A percentile compares a stretch with the other conserved stretches of the same genome.
Conservation (phyloP, 2,113 vertebrate genomes). For the Catharus minimus region DNA sequence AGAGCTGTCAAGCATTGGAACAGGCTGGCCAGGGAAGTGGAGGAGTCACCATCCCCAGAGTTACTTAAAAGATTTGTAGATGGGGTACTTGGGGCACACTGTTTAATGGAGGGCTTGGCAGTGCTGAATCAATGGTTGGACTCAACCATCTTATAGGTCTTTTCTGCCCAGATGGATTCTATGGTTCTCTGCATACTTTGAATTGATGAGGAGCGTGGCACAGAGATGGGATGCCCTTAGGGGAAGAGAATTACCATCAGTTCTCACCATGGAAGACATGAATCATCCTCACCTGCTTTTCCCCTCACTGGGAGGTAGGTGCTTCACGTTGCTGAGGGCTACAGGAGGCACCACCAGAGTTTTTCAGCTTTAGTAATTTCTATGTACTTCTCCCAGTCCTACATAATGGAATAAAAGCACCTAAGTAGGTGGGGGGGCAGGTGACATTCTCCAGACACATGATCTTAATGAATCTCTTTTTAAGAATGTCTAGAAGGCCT, state of each 20-base stretch:
- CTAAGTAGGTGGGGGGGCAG: not conserved
- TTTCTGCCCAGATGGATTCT: not conserved
- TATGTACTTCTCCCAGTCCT: not conserved
- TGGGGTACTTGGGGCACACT: not conserved
- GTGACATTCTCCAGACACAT: not conserved
- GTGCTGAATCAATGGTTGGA: not conserved
- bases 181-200: not conserved
- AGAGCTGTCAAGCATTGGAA: not conserved
- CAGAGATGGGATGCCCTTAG: not conserved
- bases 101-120: not conserved
- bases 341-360: not conserved
- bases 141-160: not conserved
- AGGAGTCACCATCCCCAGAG: not conserved
- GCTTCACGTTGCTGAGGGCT: not conserved
- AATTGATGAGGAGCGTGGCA: rapidly evolving
- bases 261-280: rapidly evolving
- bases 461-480: not conserved
- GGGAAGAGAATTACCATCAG: not conserved
- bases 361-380: not conserved
- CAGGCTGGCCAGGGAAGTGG: not conserved
- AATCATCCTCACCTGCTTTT: not conserved
- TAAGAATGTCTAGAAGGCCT: not conserved
- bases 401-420: not conserved
- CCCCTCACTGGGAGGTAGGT: not conserved
- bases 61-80: not conserved